These are phyloP conservation scores for Xestia sexstrigata DNA, from an alignment of 2,888 invertebrate species.

Conservation along the genomic window DNA sequence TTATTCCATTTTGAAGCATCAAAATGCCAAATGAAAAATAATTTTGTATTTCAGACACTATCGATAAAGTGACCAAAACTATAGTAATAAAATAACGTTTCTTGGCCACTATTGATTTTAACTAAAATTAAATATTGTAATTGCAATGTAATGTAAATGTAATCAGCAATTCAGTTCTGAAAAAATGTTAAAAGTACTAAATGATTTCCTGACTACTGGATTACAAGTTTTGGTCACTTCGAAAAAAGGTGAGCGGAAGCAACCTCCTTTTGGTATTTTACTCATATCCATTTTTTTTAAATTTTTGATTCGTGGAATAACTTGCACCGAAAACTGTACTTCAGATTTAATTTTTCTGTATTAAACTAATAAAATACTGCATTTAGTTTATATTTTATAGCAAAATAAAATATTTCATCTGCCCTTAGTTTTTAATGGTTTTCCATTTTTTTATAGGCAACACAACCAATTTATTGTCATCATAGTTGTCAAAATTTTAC, in stretches of 20 bases:
- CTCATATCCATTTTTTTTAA: no score
- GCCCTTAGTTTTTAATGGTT: background rate
- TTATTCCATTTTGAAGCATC: no score
- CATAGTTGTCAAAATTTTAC: slow-evolving; percentile 69
- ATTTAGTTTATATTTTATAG: background rate
- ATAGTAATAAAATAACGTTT: no score
- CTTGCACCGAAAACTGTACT: background rate
- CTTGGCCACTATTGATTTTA: no score
- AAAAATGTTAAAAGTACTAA: no score
- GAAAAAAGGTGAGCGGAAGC: background rate
- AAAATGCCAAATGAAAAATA: no score
- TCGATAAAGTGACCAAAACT: no score
- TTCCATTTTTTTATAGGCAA: slow-evolving; percentile 3
- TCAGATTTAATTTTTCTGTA: background rate
- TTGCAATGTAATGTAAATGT: no score
- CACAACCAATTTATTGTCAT: slow-evolving; percentile 27
- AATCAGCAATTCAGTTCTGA: no score
- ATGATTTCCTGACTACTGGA: background rate
- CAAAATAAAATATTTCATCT: background rate
- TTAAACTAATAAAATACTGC: background rate
- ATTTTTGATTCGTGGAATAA: background rate
- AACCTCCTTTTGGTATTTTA: background rate
- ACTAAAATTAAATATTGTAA: no score
- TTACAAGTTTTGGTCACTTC: background rate
- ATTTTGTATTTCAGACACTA: no score